These are phyloP conservation scores for Triplophysa tibetana DNA, from an alignment of 2,113 vertebrate species.

Conservation along the genomic window DNA sequence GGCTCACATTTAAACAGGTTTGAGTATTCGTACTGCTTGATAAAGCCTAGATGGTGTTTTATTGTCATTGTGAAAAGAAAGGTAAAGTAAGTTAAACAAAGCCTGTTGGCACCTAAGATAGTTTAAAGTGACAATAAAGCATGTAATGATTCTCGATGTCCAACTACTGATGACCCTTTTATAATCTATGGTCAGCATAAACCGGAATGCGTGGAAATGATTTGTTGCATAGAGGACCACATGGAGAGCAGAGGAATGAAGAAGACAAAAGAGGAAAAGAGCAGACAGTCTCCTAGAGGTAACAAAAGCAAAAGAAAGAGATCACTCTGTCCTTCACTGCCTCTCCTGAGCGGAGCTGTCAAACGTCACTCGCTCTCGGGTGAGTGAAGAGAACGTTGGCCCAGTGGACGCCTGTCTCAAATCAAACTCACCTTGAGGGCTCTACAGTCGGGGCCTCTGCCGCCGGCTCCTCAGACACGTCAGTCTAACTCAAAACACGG, in stretches of 20 bases:
- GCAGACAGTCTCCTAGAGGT: neutral
- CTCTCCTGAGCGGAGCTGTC: slow-evolving; percentile 35
- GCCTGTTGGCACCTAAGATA: too few relatives aligned
- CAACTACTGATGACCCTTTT: too few relatives aligned
- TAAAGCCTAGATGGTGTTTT: too few relatives aligned
- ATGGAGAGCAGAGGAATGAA: neutral
- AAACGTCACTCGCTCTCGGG: slow-evolving; percentile 34
- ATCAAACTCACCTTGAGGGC: slow-evolving; percentile 52
- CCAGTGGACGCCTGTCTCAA: slow-evolving; percentile 39
- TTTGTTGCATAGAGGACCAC: neutral
- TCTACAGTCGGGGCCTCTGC: slow-evolving; percentile 38
- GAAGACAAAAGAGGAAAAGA: neutral
- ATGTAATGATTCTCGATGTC: too few relatives aligned
- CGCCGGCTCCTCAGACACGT: slow-evolving; percentile 37
- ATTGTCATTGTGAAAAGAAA: too few relatives aligned
- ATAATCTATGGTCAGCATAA: too few relatives aligned
- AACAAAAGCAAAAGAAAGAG: neutral
- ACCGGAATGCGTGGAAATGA: too few relatives aligned
- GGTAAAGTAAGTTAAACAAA: too few relatives aligned
- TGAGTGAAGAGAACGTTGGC: slow-evolving; percentile 30
- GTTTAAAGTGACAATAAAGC: too few relatives aligned
- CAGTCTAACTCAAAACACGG: slow-evolving; percentile 34
- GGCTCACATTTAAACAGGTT: too few relatives aligned
- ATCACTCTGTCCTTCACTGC: slow-evolving; percentile 43
- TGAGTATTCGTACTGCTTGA: too few relatives aligned